phyloP scores from a whole-genome alignment of 2,797 vertebrate genomes.

The Remorina albescens region DNA sequence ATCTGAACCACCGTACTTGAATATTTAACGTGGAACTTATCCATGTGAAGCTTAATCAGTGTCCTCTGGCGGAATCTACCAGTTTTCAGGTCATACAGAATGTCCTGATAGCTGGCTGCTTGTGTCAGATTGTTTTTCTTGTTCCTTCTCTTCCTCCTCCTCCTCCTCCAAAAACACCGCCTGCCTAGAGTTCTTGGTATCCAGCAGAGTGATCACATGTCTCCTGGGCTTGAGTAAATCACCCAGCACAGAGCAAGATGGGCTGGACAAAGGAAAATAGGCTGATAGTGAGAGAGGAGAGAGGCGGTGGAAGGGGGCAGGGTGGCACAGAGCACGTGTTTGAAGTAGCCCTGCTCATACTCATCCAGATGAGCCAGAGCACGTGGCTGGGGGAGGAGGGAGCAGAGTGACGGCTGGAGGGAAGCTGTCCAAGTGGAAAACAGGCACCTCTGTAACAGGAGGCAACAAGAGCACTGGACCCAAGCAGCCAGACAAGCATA shows the following conservation, averaged over 20 bases:
- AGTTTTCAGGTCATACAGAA: slow-evolving; percentile 66
- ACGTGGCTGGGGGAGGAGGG: slow-evolving; percentile 61
- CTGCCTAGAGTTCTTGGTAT: slow-evolving; percentile 75
- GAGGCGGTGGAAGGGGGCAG: slow-evolving; percentile 38
- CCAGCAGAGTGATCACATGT: slow-evolving; percentile 81
- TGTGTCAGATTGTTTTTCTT: slow-evolving; percentile 78
- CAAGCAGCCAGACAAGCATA: slow-evolving; percentile 4
- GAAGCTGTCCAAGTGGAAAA: slow-evolving; percentile 51
- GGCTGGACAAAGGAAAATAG: slow-evolving; percentile 66
- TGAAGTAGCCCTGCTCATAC: slow-evolving; percentile 67
- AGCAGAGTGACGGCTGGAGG: slow-evolving; percentile 29
- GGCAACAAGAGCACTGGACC: slow-evolving; percentile 47
- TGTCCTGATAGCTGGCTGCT: slow-evolving; percentile 60
- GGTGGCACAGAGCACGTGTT: slow-evolving; percentile 76
- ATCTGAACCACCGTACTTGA: background rate
- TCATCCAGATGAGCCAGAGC: slow-evolving; percentile 74
- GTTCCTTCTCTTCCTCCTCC: slow-evolving; percentile 64
- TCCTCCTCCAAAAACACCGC: slow-evolving; percentile 72
- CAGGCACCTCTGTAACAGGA: slow-evolving; percentile 68
- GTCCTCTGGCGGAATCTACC: slow-evolving; percentile 32
- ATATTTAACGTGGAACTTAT: slow-evolving; percentile 15
- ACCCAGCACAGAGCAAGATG: slow-evolving; percentile 61
- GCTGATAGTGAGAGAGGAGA: slow-evolving; percentile 55
- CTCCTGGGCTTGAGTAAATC: slow-evolving; percentile 70
- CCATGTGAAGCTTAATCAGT: slow-evolving; percentile 31